A percentile compares a stretch with the other conserved stretches of the same genome.
Evolutionary conservation across 2,797 vertebrate genomes (phyloP).

Genomic region (Vespertilio murinus): DNA sequence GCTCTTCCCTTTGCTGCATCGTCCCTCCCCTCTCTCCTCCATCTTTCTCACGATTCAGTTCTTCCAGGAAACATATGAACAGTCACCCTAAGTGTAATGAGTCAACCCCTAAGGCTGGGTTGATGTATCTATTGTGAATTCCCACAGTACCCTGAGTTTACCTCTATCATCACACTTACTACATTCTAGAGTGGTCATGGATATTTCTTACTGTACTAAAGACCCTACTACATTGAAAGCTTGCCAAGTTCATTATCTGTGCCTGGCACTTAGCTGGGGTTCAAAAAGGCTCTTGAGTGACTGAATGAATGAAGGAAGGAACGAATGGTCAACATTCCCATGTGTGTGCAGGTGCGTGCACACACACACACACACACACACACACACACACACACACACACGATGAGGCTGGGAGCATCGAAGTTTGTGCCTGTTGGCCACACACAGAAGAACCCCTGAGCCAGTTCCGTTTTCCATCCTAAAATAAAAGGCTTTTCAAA

Average conservation of each 20-base stretch:
- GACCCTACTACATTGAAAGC: neutral
- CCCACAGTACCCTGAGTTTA: neutral
- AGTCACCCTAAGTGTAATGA: no score
- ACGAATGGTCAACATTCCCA: no score
- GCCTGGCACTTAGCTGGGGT: neutral
- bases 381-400: no score
- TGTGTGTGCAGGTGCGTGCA: rapidly evolving
- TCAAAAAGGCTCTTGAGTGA: neutral
- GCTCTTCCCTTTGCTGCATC: neutral
- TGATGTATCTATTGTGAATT: neutral
- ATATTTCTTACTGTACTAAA: neutral
- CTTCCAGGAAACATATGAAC: neutral
- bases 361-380: no score
- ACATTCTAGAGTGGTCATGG: neutral
- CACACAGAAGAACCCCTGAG: neutral
- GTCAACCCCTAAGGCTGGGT: neutral
- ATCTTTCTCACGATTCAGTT: neutral
- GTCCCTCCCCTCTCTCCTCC: neutral
- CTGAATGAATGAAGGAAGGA: neutral
- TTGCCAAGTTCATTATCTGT: neutral
- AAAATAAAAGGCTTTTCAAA: neutral
- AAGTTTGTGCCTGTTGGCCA: neutral
- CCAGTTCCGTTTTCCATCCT: neutral
- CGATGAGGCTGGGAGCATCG: neutral
- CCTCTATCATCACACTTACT: neutral